Conservation (phyloP, 2,113 vertebrate species). For the Nycticebus coucang region DNA sequence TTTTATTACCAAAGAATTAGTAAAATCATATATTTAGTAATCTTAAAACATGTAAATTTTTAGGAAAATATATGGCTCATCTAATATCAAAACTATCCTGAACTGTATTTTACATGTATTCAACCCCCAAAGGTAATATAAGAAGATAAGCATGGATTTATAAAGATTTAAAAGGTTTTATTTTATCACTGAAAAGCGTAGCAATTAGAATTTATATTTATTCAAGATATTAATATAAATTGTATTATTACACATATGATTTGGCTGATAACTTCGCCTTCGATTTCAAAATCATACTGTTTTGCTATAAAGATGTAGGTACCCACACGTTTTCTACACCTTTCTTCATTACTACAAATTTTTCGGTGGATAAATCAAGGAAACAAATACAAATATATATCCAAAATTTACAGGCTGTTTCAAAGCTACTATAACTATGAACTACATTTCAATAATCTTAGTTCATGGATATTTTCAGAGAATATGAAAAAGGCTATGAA, state of each 20-base stretch:
- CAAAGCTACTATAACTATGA: conserved; percentile 4
- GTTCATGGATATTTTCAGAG: conserved; percentile 19
- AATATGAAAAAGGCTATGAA: neutral
- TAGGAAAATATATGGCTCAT: neutral
- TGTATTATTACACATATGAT: neutral
- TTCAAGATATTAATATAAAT: neutral
- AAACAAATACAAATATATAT: neutral
- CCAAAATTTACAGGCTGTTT: neutral
- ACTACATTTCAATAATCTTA: neutral
- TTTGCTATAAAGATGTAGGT: neutral
- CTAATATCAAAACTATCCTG: neutral
- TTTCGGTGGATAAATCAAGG: neutral
- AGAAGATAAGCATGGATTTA: neutral
- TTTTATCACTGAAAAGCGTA: neutral
- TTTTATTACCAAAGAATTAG: neutral
- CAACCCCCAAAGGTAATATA: neutral
- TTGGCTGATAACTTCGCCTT: neutral
- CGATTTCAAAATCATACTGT: neutral
- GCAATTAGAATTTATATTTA: neutral
- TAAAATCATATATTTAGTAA: neutral
- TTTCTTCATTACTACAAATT: conserved; percentile 16
- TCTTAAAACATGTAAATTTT: neutral
- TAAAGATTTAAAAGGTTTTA: neutral
- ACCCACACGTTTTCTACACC: neutral
- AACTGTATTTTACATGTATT: conserved; percentile 24